Evolutionary conservation across 2,888 invertebrate genomes (phyloP).

Genomic region (Synanthedon formicaeformis): DNA sequence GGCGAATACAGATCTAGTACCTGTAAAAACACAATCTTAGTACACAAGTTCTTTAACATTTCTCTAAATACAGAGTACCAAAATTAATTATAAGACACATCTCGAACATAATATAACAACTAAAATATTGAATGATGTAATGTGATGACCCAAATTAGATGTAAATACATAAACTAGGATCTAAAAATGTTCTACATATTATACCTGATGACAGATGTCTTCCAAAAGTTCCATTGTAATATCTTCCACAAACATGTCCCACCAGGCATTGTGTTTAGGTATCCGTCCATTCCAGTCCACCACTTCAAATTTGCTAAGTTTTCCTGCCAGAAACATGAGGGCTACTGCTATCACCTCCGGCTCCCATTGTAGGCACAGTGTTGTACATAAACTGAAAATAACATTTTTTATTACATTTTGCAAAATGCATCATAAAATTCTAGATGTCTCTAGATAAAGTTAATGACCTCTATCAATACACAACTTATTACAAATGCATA

Average conservation of each 20-base stretch:
- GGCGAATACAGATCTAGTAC: slow-evolving; percentile 91
- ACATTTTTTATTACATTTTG: not conserved
- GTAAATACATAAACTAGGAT: too few relatives aligned
- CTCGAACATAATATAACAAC: too few relatives aligned
- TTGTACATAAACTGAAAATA: slow-evolving; percentile 84
- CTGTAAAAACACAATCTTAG: slow-evolving; percentile 26
- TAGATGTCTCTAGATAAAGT: not conserved
- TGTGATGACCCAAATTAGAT: too few relatives aligned
- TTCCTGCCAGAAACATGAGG: slow-evolving; percentile 95
- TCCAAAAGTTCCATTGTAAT: slow-evolving; percentile 94
- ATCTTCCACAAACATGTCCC: slow-evolving; percentile 98
- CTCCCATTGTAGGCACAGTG: slow-evolving; percentile 97
- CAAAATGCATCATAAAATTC: not conserved
- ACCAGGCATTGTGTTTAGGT: slow-evolving; percentile 88
- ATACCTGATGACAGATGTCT: slow-evolving; percentile 95
- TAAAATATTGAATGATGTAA: too few relatives aligned
- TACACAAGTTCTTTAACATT: not conserved
- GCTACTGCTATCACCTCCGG: slow-evolving; percentile 98
- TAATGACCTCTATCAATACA: too few relatives aligned
- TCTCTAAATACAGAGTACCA: too few relatives aligned
- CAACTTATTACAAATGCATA: not conserved
- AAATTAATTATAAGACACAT: too few relatives aligned
- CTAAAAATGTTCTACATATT: too few relatives aligned
- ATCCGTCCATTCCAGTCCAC: slow-evolving; percentile 89
- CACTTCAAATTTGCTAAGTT: slow-evolving; percentile 95